phyloP scores from a whole-genome alignment of 2,888 invertebrate genomes.

The Oligia fasciuncula region DNA sequence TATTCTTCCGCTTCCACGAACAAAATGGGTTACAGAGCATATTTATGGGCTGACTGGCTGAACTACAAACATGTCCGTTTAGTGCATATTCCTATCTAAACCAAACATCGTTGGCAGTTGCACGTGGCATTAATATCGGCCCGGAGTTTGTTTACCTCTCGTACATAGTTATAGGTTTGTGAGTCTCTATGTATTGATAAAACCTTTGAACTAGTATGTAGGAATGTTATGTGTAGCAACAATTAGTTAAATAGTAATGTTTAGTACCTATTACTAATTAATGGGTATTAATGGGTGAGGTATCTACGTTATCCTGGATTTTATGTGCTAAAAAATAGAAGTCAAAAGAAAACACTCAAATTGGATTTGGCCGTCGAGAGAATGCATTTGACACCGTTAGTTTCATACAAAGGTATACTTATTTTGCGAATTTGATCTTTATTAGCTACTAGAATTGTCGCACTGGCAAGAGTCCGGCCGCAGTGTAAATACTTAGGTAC shows the following conservation, averaged over 20 bases:
- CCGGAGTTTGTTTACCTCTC: constrained; percentile 64
- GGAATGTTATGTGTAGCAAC: constrained; percentile 4
- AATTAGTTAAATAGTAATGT: constrained; percentile 3
- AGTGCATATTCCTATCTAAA: constrained; percentile 52
- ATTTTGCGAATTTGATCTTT: too few species aligned
- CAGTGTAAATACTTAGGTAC: too few species aligned
- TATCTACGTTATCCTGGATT: neutral
- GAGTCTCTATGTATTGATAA: constrained; percentile 40
- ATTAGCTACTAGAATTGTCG: too few species aligned
- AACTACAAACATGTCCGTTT: constrained; percentile 33
- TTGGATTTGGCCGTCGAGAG: too few species aligned
- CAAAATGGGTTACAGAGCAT: constrained; percentile 51
- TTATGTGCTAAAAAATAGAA: neutral
- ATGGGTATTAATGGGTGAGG: neutral
- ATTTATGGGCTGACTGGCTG: constrained; percentile 12
- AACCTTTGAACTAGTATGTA: constrained; percentile 37
- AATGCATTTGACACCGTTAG: too few species aligned
- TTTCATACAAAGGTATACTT: too few species aligned
- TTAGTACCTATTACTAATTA: neutral
- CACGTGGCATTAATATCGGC: constrained; percentile 63
- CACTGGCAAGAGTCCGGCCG: too few species aligned
- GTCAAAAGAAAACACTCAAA: neutral
- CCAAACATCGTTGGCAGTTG: constrained; percentile 45
- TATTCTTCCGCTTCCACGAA: constrained; percentile 47
- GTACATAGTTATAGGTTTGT: constrained; percentile 27